A percentile compares a stretch with the other conserved stretches of the same genome.
These are phyloP conservation scores for Tetragnatha versicolor DNA, from an alignment of 1,140 invertebrate genomes.

Conservation along the genomic window DNA sequence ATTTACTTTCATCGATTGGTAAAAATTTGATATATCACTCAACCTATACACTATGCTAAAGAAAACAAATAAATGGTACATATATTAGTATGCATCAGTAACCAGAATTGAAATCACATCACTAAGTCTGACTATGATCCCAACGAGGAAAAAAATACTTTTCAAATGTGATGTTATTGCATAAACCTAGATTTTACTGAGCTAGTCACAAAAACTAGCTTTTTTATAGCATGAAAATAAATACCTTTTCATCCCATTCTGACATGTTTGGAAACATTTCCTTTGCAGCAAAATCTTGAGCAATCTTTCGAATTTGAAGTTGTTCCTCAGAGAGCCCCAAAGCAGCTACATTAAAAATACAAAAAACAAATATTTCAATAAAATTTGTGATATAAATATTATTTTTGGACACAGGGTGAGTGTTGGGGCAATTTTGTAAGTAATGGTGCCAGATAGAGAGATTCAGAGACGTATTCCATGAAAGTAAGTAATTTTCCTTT, in stretches of 20 bases:
- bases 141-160: background rate
- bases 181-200: background rate
- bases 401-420: no score
- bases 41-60: no score
- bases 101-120: background rate
- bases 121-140: background rate
- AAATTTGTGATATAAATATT: no score
- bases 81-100: background rate
- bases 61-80: background rate
- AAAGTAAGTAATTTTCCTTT: no score
- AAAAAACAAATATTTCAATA: background rate
- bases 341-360: constrained; percentile 58
- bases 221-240: constrained; percentile 8
- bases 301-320: constrained; percentile 69
- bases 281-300: constrained; percentile 69
- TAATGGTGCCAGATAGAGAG: no score
- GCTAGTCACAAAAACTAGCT: background rate
- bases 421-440: no score
- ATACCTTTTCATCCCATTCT: constrained; percentile 71
- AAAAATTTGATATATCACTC: no score
- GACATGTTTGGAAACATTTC: constrained; percentile 72
- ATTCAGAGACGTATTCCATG: no score
- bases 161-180: background rate
- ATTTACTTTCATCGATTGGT: no score
- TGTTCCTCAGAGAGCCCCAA: constrained; percentile 69